These are phyloP conservation scores for Suricata suricatta DNA, from an alignment of 2,113 vertebrate genomes.

Conservation along the genomic window DNA sequence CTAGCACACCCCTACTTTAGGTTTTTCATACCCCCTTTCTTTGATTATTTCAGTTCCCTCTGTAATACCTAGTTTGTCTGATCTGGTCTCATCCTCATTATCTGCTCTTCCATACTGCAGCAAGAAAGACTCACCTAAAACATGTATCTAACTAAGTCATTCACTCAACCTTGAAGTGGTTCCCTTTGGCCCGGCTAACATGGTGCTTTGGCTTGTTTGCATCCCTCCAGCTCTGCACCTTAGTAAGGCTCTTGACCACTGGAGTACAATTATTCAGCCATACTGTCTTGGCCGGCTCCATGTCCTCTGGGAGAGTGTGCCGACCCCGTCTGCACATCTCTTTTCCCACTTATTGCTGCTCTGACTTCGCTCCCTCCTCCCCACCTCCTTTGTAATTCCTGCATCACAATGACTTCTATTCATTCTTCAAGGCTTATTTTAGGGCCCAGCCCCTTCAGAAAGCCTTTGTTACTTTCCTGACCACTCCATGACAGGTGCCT, in stretches of 20 bases:
- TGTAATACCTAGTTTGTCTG: neutral
- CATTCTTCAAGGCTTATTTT: neutral
- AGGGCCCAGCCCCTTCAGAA: neutral
- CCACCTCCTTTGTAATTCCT: neutral
- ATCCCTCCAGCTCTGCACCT: neutral
- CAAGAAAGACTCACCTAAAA: neutral
- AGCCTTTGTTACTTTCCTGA: neutral
- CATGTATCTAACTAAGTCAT: neutral
- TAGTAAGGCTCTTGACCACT: too few species aligned
- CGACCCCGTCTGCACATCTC: too few species aligned
- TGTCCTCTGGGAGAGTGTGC: neutral
- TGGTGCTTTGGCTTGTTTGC: neutral
- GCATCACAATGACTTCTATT: neutral
- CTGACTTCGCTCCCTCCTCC: neutral
- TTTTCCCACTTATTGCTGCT: rapidly evolving
- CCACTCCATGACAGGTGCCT: rapidly evolving
- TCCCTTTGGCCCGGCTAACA: neutral
- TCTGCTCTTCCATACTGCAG: neutral
- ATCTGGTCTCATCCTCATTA: neutral
- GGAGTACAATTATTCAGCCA: too few species aligned
- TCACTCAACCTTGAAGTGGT: neutral
- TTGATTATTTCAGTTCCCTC: neutral
- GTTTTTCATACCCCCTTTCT: neutral
- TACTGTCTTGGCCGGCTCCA: neutral
- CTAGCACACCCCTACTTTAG: too few species aligned